Base-by-base conservation (phyloP, 2,888 invertebrate species). In the Cantharis nigra region DNA sequence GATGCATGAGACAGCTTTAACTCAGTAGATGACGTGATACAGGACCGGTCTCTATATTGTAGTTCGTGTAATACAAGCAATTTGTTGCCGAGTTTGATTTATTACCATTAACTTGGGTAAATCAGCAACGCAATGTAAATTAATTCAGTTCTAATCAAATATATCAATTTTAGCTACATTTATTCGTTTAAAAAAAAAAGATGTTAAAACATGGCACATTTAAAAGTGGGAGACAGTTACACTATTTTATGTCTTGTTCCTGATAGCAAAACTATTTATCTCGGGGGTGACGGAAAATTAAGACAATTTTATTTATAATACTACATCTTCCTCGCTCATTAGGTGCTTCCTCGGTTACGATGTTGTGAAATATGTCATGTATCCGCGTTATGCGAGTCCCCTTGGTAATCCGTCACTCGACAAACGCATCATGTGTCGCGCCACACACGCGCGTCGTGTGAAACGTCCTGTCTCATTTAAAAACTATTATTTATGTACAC, bases 401-500 rank as follows among this genome's bases (percentile, higher is more conserved):
- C 83, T 82, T 81, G 85, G 88, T 87, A 86, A 89, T 89, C 86
- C 87, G 88, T 89, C 89, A 89, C 87, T 89, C 89, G 87, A 85
- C 88, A 84, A 85, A 84, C 85, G 84, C 85, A 85, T 87, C 87
- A 86, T 86, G 85, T 87, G 86, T 87, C 87, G 85, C 83, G 86
- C 88, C 88, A 88, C 88, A 88, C 88, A 87, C 87, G 85, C 87
- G 87, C 87, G 81, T 83, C 87, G 85, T 87, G 87, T 88, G 88
- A 88, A 88, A 88, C 88, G 88, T 89, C 89, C 89, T 88, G 89
- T 89, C 89, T 89, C 89, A 89, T 89, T 89, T 89, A 89, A 89
- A 89, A 89, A 89, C 89, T 89, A 89, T 89, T 89, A 89, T 88
- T 89, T 89, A 89, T 89, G 88, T 88, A 87, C 85, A 83, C 85